phyloP scores from a whole-genome alignment of 2,113 vertebrate species.

The Mohoua ochrocephala region DNA sequence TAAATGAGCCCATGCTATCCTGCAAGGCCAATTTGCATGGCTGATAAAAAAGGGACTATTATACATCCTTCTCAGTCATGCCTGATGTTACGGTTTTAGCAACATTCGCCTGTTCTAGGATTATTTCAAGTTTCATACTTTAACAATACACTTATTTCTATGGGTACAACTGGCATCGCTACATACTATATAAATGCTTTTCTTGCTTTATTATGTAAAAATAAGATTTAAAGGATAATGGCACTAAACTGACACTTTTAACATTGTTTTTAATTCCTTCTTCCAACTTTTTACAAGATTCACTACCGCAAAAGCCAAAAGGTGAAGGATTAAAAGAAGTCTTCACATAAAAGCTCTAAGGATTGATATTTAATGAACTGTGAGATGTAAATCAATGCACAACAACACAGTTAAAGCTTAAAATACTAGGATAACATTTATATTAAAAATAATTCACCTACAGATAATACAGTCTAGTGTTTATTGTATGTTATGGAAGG shows the following conservation, averaged over 20 bases:
- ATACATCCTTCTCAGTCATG: not conserved
- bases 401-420: constrained; percentile 33
- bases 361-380: constrained; percentile 43
- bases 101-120: not conserved
- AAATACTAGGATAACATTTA: constrained; percentile 42
- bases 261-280: constrained; percentile 8
- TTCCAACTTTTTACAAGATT: constrained; percentile 5
- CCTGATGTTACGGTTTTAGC: not conserved
- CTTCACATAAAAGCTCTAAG: constrained; percentile 26
- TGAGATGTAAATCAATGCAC: constrained; percentile 36
- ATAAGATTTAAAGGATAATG: constrained; percentile 4
- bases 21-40: not conserved
- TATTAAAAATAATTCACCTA: constrained; percentile 64
- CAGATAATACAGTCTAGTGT: constrained; percentile 81
- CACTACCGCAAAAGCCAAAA: not conserved
- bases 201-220: not conserved
- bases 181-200: not conserved
- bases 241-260: constrained; percentile 2
- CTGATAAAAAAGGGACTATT: not conserved
- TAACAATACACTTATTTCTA: not conserved
- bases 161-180: not conserved
- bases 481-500: constrained; percentile 92
- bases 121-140: not conserved
- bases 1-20: constrained; percentile 7
- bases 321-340: constrained; percentile 27